phyloP scores from a whole-genome alignment of 2,888 invertebrate species.

The Pseudoips prasinana region DNA sequence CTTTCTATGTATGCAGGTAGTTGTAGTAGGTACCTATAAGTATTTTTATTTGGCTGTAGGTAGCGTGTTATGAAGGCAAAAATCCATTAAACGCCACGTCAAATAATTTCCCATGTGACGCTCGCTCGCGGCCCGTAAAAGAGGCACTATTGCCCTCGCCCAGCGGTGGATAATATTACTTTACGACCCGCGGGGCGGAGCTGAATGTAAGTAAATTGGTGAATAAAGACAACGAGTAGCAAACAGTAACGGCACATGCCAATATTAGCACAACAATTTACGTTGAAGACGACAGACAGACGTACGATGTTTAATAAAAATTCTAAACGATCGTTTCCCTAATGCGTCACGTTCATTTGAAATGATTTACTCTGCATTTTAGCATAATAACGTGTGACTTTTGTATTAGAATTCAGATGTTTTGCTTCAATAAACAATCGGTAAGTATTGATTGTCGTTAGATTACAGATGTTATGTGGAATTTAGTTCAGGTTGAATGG shows the following conservation, averaged over 20 bases:
- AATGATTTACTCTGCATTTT: constrained; percentile 22
- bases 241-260: constrained; percentile 41
- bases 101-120: constrained; percentile 82
- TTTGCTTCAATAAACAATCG: too few relatives aligned
- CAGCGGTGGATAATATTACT: constrained; percentile 79
- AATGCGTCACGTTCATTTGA: constrained; percentile 23
- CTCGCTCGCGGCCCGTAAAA: constrained; percentile 79
- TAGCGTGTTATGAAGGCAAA: constrained; percentile 81
- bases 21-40: constrained; percentile 44
- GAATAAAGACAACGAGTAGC: constrained; percentile 72
- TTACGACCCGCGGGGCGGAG: constrained; percentile 75
- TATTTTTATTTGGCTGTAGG: constrained; percentile 74
- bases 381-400: too few relatives aligned
- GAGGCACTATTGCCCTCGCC: constrained; percentile 79
- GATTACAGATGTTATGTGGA: too few relatives aligned
- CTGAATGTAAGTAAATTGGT: constrained; percentile 78
- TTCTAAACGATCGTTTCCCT: constrained; percentile 17
- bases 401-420: background rate
- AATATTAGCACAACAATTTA: constrained; percentile 37
- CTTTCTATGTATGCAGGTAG: constrained; percentile 36
- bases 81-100: constrained; percentile 82
- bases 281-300: constrained; percentile 13
- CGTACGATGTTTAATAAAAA: constrained; percentile 20
- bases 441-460: too few relatives aligned
- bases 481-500: too few relatives aligned